These are phyloP conservation scores for Triplophysa bombifrons DNA, from an alignment of 2,797 vertebrate genomes.

Conservation along the genomic window DNA sequence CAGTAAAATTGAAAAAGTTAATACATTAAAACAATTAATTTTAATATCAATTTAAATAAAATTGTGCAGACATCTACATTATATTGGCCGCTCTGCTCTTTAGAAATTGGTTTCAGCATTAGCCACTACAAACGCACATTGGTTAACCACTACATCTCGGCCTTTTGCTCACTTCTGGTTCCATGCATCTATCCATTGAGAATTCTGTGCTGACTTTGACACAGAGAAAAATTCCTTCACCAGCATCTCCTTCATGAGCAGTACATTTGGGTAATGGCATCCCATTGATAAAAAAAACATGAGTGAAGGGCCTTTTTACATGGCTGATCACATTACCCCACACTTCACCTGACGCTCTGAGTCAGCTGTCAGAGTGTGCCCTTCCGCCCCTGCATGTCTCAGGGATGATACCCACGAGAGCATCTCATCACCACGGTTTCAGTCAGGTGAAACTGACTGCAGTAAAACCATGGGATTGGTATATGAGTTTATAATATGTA, in stretches of 20 bases:
- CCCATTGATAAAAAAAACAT: slow-evolving; percentile 79
- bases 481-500: background rate
- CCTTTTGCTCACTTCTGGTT: slow-evolving; percentile 53
- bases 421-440: slow-evolving; percentile 19
- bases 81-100: background rate
- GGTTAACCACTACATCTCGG: slow-evolving; percentile 22
- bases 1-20: no score
- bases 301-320: slow-evolving; percentile 74
- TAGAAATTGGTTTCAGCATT: background rate
- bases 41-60: background rate
- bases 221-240: slow-evolving; percentile 68
- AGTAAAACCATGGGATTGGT: background rate
- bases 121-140: background rate
- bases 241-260: slow-evolving; percentile 61
- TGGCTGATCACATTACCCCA: slow-evolving; percentile 73
- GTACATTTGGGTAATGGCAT: slow-evolving; percentile 73
- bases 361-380: slow-evolving; percentile 52
- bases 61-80: background rate
- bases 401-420: slow-evolving; percentile 16
- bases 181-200: slow-evolving; percentile 24
- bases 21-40: no score
- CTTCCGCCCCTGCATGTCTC: slow-evolving; percentile 38
- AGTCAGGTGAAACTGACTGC: background rate
- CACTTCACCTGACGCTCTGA: slow-evolving; percentile 69
- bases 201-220: slow-evolving; percentile 65